Base-by-base conservation (phyloP, 2,113 vertebrate species). In the Tichodroma muraria region DNA sequence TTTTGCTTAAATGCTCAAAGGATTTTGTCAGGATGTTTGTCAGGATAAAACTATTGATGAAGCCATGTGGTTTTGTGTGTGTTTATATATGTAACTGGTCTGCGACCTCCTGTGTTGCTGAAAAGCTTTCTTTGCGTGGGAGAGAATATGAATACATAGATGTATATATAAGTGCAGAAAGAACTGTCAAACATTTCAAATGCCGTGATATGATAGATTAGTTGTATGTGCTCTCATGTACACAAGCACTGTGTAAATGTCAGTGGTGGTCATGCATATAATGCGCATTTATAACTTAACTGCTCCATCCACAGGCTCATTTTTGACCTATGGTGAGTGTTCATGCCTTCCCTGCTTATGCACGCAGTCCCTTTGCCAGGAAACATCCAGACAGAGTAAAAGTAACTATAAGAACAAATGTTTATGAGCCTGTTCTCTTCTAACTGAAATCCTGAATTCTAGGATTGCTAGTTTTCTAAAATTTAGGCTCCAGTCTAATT, bases 131-230 rank as follows among this genome's bases (percentile, higher is more conserved):
- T 79, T 86, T 20, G 5, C 33, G 3, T 82, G 47, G 23, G 38
- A 59, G 27, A 21, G 40, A 49, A 49, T 73, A 66, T 12, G 56
- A 80, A 64, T 33, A 75, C 68, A 53, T 17, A 66, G 50, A 65
- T 59, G 33, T 71, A 23, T 79, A 88, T 23, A 23, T 38, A 88
- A 82, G 71, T 21, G 15, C 63, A 73, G 59, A 52, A 69, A 47
- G 69, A 91, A 59, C 10, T 77, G 71, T 88, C 63, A 91, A 93
- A 77, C 59, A 73, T 69, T 89, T 66, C 35, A 88, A 25, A 56
- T 1, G 1, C 38, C 52, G 14, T 38, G 47, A 17, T 66, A 14
- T 44, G 52, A 83, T 18, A 65, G 71, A 90, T 94, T 35, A 85
- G 21, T 88, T 88, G 72, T 44, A 77, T 80, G 59, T 88, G 21